A percentile compares a stretch with the other conserved stretches of the same genome.
Conservation (phyloP, 2,888 invertebrate genomes). For the Timandra comae region DNA sequence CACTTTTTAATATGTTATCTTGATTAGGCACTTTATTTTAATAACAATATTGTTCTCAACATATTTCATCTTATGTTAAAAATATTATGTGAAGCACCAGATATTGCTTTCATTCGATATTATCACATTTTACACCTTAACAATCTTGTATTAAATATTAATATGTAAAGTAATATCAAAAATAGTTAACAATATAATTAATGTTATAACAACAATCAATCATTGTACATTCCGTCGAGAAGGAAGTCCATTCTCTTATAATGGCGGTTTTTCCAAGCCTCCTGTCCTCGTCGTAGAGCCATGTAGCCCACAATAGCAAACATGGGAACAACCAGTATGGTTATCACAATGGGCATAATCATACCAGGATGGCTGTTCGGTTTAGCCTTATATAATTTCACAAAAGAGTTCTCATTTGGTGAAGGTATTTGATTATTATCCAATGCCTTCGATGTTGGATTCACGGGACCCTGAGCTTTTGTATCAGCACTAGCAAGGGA, state of each 20-base stretch:
- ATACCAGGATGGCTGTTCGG: conserved; percentile 76
- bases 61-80: background rate
- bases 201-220: conserved; percentile 51
- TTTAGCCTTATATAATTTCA: conserved; percentile 29
- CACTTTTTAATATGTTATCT: background rate
- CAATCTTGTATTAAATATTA: background rate
- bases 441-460: conserved; percentile 30
- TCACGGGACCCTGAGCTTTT: conserved; percentile 21
- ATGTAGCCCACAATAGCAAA: conserved; percentile 82
- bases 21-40: background rate
- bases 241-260: conserved; percentile 92
- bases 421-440: conserved; percentile 32
- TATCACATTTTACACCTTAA: conserved; percentile 8
- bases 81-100: background rate
- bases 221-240: conserved; percentile 93
- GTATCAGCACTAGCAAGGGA: conserved; percentile 34
- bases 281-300: conserved; percentile 82
- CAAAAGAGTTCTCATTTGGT: conserved; percentile 24
- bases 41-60: background rate
- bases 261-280: conserved; percentile 91
- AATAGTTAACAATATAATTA: background rate
- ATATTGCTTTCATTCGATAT: conserved; percentile 2
- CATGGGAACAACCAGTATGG: conserved; percentile 85
- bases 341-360: conserved; percentile 84
- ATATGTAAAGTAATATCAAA: background rate